Percentiles rank a stretch among this genome's conserved stretches.
Evolutionary conservation across 2,888 invertebrate genomes (phyloP).

Genomic region (Anodontia alba): DNA sequence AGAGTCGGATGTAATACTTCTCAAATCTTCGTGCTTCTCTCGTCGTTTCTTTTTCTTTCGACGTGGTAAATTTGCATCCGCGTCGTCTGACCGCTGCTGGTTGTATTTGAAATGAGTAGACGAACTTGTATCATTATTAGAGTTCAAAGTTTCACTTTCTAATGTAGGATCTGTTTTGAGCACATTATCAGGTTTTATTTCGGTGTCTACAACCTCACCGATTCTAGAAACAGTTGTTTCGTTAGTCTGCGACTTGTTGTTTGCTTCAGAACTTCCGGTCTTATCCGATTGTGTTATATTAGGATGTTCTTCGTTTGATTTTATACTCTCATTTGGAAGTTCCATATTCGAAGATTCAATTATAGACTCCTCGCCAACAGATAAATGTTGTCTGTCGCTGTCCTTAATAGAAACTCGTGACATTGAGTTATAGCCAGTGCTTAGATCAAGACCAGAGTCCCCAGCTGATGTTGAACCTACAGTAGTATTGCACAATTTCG

Average conservation of each 20-base stretch:
- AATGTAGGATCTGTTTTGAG: not conserved
- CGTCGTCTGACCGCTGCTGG: too few relatives aligned
- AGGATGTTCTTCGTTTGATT: not conserved
- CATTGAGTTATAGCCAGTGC: constrained; percentile 25
- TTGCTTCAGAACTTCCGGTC: not conserved
- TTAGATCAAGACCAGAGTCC: constrained; percentile 77
- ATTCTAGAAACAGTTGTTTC: not conserved
- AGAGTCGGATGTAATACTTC: constrained; percentile 29
- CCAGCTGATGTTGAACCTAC: constrained; percentile 60
- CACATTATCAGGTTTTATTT: not conserved
- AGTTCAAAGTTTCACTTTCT: not conserved
- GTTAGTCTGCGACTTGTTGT: not conserved
- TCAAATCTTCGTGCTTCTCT: constrained; percentile 27
- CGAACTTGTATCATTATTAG: not conserved
- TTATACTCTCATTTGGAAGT: not conserved
- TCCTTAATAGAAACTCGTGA: not conserved
- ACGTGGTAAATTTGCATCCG: not conserved
- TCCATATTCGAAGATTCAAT: not conserved
- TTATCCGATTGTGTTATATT: not conserved
- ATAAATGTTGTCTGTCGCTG: not conserved
- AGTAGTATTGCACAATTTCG: constrained; percentile 28
- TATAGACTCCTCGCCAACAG: not conserved
- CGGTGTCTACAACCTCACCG: not conserved
- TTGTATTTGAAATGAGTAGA: not conserved
- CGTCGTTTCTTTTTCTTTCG: constrained; percentile 49